A percentile compares a stretch with the other conserved stretches of the same genome.
These are phyloP conservation scores for Oncorhynchus clarkii DNA, from an alignment of 2,113 vertebrate genomes.

Conservation along the genomic window DNA sequence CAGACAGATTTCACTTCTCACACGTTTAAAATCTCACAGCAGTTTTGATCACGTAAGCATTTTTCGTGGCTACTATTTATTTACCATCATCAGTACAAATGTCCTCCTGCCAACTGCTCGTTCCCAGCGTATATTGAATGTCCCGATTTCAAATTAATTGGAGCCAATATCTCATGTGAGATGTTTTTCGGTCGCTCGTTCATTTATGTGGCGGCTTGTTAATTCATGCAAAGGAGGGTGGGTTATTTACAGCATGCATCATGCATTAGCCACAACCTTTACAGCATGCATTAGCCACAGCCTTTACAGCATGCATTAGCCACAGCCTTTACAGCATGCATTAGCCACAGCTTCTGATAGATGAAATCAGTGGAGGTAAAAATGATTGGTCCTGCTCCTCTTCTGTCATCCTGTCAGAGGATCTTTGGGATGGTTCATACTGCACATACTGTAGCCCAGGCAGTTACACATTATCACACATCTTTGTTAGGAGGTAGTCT, in stretches of 20 bases:
- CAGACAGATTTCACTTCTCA: conserved; percentile 51
- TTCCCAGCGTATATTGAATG: neutral
- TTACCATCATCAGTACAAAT: conserved; percentile 22
- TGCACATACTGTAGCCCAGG: neutral
- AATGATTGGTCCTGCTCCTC: neutral
- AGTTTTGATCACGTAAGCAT: conserved; percentile 61
- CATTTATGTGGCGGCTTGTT: conserved; percentile 15
- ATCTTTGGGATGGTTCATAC: neutral
- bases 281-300: neutral
- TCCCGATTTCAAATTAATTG: neutral
- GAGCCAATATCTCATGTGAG: conserved; percentile 4
- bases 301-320: neutral
- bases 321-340: neutral
- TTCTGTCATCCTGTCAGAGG: conserved; percentile 11
- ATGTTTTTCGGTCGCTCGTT: neutral
- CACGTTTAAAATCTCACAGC: conserved; percentile 44
- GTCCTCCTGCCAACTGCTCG: conserved; percentile 8
- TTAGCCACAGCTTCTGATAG: no score
- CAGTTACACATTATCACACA: neutral
- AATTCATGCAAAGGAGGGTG: neutral
- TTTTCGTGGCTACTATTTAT: conserved; percentile 43
- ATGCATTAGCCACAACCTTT: neutral
- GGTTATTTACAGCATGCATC: neutral
- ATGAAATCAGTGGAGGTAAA: no score
- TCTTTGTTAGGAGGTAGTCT: neutral